These are phyloP conservation scores for Drosophila kohkoa DNA, from an alignment of 1,140 invertebrate species.

Conservation along the genomic window DNA sequence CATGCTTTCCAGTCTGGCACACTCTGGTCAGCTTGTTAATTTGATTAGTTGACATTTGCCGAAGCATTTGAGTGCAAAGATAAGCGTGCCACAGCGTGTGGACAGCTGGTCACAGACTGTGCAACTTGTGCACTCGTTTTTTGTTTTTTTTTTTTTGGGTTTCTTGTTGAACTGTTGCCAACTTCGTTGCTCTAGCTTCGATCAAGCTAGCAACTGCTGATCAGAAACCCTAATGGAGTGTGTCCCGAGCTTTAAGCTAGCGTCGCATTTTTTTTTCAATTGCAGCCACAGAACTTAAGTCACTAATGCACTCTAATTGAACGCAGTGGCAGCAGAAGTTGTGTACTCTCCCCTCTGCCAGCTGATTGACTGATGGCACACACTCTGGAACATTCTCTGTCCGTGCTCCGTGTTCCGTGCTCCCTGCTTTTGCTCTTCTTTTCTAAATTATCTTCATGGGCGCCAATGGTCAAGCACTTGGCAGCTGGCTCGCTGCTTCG, in stretches of 20 bases:
- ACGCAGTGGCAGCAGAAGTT: constrained; percentile 10
- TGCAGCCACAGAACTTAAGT: constrained; percentile 43
- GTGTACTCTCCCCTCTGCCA: neutral
- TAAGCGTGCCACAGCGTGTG: constrained; percentile 51
- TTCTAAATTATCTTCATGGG: constrained; percentile 52
- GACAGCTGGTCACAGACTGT: constrained; percentile 19
- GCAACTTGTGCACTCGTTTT: constrained; percentile 15
- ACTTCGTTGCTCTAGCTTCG: constrained; percentile 1
- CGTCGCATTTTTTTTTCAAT: constrained; percentile 36
- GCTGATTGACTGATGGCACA: constrained; percentile 38
- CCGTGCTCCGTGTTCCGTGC: too few relatives aligned
- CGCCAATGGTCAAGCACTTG: constrained; percentile 44
- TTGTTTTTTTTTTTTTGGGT: constrained; percentile 36
- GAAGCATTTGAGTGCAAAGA: constrained; percentile 78
- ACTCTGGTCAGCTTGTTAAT: constrained; percentile 53
- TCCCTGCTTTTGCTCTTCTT: neutral
- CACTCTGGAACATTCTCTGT: neutral
- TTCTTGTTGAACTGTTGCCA: constrained; percentile 46
- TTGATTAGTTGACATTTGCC: constrained; percentile 80
- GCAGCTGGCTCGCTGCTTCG: constrained; percentile 15
- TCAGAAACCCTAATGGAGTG: constrained; percentile 38
- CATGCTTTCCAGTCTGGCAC: neutral
- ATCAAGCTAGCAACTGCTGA: neutral
- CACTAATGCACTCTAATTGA: constrained; percentile 52
- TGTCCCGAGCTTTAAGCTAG: neutral